Percentiles rank a stretch among this genome's conserved stretches.
Evolutionary conservation across 2,113 vertebrate genomes (phyloP).

Genomic region (Cettia cetti): DNA sequence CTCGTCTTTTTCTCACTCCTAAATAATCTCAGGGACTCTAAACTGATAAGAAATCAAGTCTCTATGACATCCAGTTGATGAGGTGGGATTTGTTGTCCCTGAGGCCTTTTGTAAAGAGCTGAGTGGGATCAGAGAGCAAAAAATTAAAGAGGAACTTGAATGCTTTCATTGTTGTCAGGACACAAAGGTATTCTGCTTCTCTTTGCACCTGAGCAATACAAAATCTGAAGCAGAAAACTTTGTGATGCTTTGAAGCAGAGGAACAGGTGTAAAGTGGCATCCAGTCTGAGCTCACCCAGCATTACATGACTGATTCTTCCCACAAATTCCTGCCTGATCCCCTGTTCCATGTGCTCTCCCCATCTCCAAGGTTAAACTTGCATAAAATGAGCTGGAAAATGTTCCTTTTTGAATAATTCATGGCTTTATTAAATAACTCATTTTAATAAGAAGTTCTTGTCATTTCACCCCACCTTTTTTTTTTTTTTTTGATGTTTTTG

Average conservation of each 20-base stretch:
- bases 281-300: neutral
- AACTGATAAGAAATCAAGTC: neutral
- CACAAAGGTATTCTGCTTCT: neutral
- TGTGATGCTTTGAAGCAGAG: neutral
- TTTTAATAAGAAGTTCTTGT: constrained; percentile 15
- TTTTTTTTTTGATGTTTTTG: neutral
- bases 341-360: neutral
- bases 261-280: neutral
- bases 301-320: neutral
- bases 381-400: neutral
- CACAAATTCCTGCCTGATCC: neutral
- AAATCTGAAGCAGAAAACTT: neutral
- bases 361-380: neutral
- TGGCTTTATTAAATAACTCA: neutral
- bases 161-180: neutral
- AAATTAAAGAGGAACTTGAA: neutral
- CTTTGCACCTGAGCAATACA: neutral
- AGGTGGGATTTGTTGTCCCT: neutral
- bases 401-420: constrained; percentile 12
- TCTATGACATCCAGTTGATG: neutral
- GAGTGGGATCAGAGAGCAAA: neutral
- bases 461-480: neutral
- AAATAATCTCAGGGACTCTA: neutral
- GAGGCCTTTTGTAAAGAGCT: neutral
- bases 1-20: neutral